phyloP scores from a whole-genome alignment of 2,888 invertebrate genomes.

The Villa cingulata region DNA sequence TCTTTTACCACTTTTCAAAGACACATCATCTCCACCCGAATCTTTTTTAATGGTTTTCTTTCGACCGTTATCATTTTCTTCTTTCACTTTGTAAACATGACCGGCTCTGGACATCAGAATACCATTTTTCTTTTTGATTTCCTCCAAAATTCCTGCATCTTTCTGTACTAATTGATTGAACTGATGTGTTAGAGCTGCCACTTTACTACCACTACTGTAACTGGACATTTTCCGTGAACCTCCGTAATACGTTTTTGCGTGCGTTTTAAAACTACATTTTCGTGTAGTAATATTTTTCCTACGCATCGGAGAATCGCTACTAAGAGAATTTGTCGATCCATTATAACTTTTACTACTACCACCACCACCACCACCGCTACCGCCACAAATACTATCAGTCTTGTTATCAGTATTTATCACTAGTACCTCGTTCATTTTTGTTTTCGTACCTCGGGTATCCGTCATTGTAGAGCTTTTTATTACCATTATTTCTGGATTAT shows the following conservation, averaged over 20 bases:
- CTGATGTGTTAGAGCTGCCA: conserved; percentile 53
- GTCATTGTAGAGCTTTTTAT: conserved; percentile 5
- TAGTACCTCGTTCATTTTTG: not conserved
- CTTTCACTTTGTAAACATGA: conserved; percentile 33
- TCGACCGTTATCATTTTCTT: conserved; percentile 15
- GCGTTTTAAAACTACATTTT: conserved; percentile 35
- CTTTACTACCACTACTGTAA: conserved; percentile 38
- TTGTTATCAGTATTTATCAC: conserved; percentile 6
- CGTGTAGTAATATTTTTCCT: conserved; percentile 19
- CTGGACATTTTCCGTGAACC: conserved; percentile 23
- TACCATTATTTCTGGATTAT: too few relatives aligned
- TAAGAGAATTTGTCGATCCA: conserved; percentile 11
- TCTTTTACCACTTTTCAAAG: conserved; percentile 8
- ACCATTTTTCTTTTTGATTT: conserved; percentile 44
- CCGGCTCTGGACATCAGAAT: conserved; percentile 35
- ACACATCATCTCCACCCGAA: conserved; percentile 3
- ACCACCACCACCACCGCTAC: too few relatives aligned
- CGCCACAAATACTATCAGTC: too few relatives aligned
- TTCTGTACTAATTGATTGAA: conserved; percentile 49
- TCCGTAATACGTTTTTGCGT: conserved; percentile 24
- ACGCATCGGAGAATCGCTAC: conserved; percentile 12
- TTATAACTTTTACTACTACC: conserved; percentile 9
- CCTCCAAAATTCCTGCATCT: conserved; percentile 36
- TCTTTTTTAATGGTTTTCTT: conserved; percentile 2
- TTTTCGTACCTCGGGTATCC: not conserved